Evolutionary conservation across 2,888 invertebrate species (phyloP).

Genomic region (Saturnia japonica): DNA sequence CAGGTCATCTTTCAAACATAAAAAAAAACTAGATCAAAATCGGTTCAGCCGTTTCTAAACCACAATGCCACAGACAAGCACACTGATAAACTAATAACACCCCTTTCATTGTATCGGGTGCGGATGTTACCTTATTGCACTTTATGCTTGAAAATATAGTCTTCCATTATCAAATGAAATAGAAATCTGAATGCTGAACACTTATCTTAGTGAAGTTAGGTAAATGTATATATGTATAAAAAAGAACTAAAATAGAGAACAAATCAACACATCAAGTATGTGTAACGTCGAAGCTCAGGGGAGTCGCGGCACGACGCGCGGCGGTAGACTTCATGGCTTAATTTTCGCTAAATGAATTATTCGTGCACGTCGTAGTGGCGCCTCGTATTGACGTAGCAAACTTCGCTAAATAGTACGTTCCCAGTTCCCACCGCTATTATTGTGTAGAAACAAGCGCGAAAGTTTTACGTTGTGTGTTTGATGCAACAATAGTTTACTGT

Average conservation of each 20-base stretch:
- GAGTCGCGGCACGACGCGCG: slow-evolving; percentile 38
- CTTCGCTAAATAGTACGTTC: slow-evolving; percentile 79
- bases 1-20: too few species aligned
- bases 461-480: slow-evolving; percentile 58
- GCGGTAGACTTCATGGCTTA: slow-evolving; percentile 60
- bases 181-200: neutral
- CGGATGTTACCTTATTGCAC: too few species aligned
- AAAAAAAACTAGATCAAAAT: too few species aligned
- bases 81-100: too few species aligned
- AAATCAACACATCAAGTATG: slow-evolving; percentile 46
- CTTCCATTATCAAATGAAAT: neutral
- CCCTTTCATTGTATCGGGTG: too few species aligned
- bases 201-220: neutral
- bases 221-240: neutral
- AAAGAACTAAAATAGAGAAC: slow-evolving; percentile 28
- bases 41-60: too few species aligned
- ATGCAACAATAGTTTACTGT: slow-evolving; percentile 53
- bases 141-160: neutral
- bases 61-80: too few species aligned
- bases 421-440: slow-evolving; percentile 76
- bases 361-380: slow-evolving; percentile 67
- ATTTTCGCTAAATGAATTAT: slow-evolving; percentile 78
- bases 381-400: slow-evolving; percentile 76
- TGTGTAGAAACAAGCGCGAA: slow-evolving; percentile 72
- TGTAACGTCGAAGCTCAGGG: slow-evolving; percentile 45